Evolutionary conservation across 1,140 invertebrate species (phyloP), one percentile per base, ranked within the genome.

Genomic region (Drosophila sproati): DNA sequence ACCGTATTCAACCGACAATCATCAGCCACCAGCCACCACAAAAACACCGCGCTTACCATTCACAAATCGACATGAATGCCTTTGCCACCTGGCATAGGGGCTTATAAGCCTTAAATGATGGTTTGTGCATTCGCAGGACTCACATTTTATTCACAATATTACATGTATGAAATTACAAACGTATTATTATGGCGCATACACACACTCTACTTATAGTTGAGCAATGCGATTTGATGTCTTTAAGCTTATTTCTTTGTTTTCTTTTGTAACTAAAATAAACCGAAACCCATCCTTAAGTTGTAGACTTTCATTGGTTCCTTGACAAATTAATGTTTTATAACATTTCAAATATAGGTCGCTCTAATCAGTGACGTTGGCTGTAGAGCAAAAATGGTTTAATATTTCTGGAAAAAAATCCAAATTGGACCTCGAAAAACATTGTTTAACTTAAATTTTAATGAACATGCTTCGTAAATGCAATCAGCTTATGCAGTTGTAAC

Each of bases 21-120:
- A 41, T 10, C 39, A 43, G 39, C 39, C 39, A 43, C 39, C 39
- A 50, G n/a, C 60, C 34, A 41, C 68, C 32, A 29, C 51, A 39
- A 80, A 1, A 74, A 43, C 56, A 52, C 29, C 5, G 20, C 52
- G 8, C n/a, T 51, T 55, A 29, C 43, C 45, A 34, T 67, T 50
- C 52, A 60, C 59, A 37, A 61, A 20, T 10, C 7, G 39, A 45
- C 31, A 52, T 68, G 37, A 8, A 37, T 35, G 56, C 20, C 29
- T 3, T 12, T 20, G 37, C 37, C 67, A 69, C 31, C 56, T 52
- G 66, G 37, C 47, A 69, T 51, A 10, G 39, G 34, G 60, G 41
- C 51, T 51, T 51, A 43, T 50, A n/a, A 35, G 8, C 2, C 34
- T 62, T 62, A 50, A 62, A 48, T 35, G 39, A 3, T n/a, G 39